These are phyloP conservation scores for Apamea crenata DNA, from an alignment of 2,888 invertebrate genomes.

Conservation along the genomic window DNA sequence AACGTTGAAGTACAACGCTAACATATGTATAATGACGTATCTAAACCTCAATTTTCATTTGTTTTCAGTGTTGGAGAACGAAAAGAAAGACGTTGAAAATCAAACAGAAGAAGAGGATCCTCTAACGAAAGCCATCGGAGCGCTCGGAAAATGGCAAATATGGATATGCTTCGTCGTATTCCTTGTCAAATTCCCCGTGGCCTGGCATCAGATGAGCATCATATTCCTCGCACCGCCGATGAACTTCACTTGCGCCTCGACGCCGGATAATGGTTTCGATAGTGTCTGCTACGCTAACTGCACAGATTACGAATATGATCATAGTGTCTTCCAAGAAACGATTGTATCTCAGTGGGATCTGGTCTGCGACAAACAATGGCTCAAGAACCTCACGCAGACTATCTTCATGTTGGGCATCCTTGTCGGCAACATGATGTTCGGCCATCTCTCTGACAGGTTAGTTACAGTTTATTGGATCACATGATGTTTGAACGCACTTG, in stretches of 20 bases:
- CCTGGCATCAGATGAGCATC: conserved; percentile 95
- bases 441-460: conserved; percentile 94
- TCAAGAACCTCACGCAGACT: conserved; percentile 94
- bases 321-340: conserved; percentile 92
- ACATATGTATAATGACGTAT: neutral
- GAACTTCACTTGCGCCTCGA: conserved; percentile 87
- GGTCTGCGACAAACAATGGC: conserved; percentile 92
- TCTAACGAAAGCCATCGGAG: conserved; percentile 92
- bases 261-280: conserved; percentile 78
- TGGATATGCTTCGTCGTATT: conserved; percentile 93
- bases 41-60: conserved; percentile 11
- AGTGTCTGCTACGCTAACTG: conserved; percentile 90
- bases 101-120: conserved; percentile 89
- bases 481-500: conserved; percentile 32
- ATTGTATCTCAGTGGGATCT: conserved; percentile 94
- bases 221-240: conserved; percentile 94
- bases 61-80: conserved; percentile 84
- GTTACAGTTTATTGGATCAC: conserved; percentile 62
- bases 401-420: conserved; percentile 95
- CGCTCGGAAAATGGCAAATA: conserved; percentile 94
- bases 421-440: conserved; percentile 93
- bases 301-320: conserved; percentile 91
- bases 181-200: conserved; percentile 94
- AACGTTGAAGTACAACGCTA: neutral
- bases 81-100: conserved; percentile 77